These are phyloP conservation scores for Aporophyla nigra DNA, from an alignment of 2,888 invertebrate genomes.

Conservation along the genomic window DNA sequence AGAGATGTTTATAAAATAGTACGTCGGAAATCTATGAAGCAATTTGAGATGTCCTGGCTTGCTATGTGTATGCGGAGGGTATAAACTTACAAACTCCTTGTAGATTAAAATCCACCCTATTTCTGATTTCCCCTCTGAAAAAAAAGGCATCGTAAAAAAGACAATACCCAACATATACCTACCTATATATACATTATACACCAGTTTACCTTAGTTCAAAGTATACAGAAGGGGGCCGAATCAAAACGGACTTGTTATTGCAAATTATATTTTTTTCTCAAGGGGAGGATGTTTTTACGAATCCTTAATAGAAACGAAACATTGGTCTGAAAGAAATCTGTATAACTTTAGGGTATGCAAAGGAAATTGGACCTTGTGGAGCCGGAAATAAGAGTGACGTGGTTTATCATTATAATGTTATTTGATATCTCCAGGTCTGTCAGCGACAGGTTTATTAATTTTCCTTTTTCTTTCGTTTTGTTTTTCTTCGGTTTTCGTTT, in stretches of 20 bases:
- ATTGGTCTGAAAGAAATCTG: conserved; percentile 73
- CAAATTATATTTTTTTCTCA: conserved; percentile 84
- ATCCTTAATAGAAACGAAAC: conserved; percentile 83
- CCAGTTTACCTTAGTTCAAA: conserved; percentile 58
- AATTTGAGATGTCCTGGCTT: neutral
- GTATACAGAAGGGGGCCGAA: conserved; percentile 69
- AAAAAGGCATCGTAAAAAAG: conserved; percentile 31
- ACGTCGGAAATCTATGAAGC: neutral
- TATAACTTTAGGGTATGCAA: conserved; percentile 54
- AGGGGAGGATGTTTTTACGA: conserved; percentile 78
- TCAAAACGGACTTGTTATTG: conserved; percentile 83
- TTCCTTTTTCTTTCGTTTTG: conserved; percentile 74
- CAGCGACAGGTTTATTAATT: conserved; percentile 84
- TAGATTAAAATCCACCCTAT: conserved; percentile 32
- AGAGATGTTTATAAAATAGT: neutral
- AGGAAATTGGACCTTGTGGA: conserved; percentile 36
- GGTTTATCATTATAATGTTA: conserved; percentile 44
- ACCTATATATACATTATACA: conserved; percentile 29
- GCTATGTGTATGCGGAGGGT: neutral
- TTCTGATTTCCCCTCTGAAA: conserved; percentile 24
- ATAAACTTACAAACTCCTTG: neutral
- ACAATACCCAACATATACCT: conserved; percentile 29
- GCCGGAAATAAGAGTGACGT: conserved; percentile 27
- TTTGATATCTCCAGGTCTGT: conserved; percentile 66
- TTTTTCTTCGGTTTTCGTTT: conserved; percentile 68